Percentiles rank a stretch among this genome's conserved stretches.
Conservation (phyloP, 2,113 vertebrate species). For the Callospermophilus lateralis region DNA sequence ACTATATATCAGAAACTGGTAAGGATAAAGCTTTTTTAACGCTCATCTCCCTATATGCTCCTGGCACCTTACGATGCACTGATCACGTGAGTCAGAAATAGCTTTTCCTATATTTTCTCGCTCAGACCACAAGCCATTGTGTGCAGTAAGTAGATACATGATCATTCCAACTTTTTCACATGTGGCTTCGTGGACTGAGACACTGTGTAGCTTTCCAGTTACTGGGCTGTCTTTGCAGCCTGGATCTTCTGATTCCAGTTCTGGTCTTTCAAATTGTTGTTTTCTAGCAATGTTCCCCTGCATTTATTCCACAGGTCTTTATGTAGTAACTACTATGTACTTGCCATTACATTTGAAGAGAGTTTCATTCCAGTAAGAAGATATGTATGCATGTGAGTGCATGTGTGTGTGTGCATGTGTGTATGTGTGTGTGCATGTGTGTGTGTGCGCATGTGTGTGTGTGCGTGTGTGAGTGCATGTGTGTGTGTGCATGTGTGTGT, state of each 20-base stretch:
- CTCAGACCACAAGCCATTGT: neutral
- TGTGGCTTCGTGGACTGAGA: neutral
- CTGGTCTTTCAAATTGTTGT: neutral
- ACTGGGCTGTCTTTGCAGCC: too few species aligned
- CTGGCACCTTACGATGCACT: neutral
- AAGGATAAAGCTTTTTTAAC: neutral
- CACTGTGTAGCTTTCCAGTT: neutral
- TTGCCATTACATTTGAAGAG: neutral
- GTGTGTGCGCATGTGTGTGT: neutral
- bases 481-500: too few species aligned
- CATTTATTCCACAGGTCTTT: neutral
- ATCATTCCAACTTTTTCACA: neutral
- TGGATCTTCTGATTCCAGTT: neutral
- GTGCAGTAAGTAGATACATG: neutral
- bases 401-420: too few species aligned
- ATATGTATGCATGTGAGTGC: too few species aligned
- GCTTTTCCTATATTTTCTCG: neutral
- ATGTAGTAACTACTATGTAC: neutral
- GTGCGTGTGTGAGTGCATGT: neutral
- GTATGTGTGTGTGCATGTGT: neutral
- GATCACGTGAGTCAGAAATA: neutral
- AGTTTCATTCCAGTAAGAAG: neutral
- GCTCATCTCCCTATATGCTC: neutral
- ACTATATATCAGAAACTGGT: neutral
- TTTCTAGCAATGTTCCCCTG: neutral